Conservation (phyloP, 2,113 vertebrate species). For the Origma solitaria region DNA sequence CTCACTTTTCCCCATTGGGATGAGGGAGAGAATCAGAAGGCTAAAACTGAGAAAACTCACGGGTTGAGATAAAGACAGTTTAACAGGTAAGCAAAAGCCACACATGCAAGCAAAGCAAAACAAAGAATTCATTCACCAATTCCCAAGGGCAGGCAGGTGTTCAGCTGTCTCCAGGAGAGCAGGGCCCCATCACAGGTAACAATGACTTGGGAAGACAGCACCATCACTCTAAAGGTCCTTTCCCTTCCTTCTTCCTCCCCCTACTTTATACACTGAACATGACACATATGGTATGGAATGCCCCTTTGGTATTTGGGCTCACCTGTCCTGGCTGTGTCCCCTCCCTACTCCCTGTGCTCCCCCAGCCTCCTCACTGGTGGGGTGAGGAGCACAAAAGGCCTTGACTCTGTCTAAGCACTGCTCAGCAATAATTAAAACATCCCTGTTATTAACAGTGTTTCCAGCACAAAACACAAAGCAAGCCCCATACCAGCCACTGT, state of each 20-base stretch:
- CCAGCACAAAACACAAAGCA: neutral
- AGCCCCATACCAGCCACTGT: neutral
- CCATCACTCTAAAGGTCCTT: neutral
- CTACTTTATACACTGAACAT: neutral
- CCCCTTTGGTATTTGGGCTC: neutral
- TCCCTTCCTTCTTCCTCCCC: neutral
- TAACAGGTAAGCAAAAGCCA: neutral
- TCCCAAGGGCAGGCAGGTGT: neutral
- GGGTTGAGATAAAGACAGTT: neutral
- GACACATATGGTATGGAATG: too few species aligned
- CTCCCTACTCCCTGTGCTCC: neutral
- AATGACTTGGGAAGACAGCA: neutral
- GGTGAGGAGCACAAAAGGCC: neutral
- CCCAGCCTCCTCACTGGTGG: neutral
- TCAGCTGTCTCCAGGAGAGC: neutral
- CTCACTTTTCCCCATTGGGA: neutral
- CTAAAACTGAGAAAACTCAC: neutral
- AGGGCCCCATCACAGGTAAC: fast-evolving
- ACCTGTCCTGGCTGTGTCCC: neutral
- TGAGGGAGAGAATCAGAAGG: neutral
- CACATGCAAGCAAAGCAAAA: neutral
- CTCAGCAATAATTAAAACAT: neutral
- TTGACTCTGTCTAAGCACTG: neutral
- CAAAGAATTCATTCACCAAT: neutral
- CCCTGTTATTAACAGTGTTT: neutral